Evolutionary conservation across 2,797 vertebrate genomes (phyloP), one percentile per base, ranked within the genome.

Genomic region (Buphagus erythrorhynchus): DNA sequence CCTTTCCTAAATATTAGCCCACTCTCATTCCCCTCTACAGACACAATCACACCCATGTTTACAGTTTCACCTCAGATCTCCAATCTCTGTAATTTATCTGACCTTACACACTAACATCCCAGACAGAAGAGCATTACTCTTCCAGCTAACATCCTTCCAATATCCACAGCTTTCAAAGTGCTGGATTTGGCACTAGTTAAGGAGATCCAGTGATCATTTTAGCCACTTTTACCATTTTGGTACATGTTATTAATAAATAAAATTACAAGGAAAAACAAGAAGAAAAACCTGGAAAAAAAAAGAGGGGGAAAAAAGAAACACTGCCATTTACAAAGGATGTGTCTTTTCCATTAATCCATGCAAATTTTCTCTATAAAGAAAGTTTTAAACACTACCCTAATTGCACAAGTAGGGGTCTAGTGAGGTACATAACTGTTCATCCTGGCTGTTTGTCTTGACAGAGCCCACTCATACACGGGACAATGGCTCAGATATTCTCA

Each of bases 261-360:
- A 45, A 72, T 28, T 2, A n/a, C 29, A 8, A 26, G 4, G 0
- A 5, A 54, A 45, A 25, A n/a, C 1, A 46, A 13, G 1, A 45
- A 8, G 1, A 48, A 46, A 57, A 58, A 28, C 1, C 1, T 40
- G 40, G 15, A 28, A 25, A 26, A 16, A 11, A 19, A 6, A 8
- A 3, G 22, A 35, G 2, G 1, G 2, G 1, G 1, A 0, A 2
- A 9, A 3, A 20, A 31, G 14, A 33, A 69, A 19, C 5, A 35
- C 8, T 31, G 18, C 4, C 16, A 17, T 11, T 69, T 57, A 57
- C 10, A 73, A 59, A 66, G 4, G 9, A 38, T 31, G 8, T 5
- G 3, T 26, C 5, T 38, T 77, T 40, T 67, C n/a, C 42, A n/a
- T n/a, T 65, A 59, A 83, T 15, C 16, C 21, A 20, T 24, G 25